Base-by-base conservation (phyloP, 2,888 invertebrate genomes). In the Protophormia terraenovae region DNA sequence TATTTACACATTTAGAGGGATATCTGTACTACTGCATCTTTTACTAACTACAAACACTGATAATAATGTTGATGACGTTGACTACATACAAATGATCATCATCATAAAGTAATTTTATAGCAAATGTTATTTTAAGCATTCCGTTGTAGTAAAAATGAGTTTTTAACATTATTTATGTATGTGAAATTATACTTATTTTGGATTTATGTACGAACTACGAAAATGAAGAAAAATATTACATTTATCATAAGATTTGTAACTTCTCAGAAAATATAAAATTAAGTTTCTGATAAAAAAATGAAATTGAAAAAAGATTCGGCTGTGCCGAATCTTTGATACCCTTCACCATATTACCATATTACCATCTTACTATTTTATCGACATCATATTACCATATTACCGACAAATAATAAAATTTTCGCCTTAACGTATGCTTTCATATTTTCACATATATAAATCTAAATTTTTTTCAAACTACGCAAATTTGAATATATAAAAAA, bases 11-110 rank as follows among this genome's bases (percentile, higher is more conserved):
- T 45, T 16, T 19, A 6, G 1, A 16, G 47, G 24, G 45, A 19
- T 14, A 32, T 24, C 38, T 41, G 38, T 41, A 10, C 0, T 41
- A 8, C 8, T 22, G 1, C n/a, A 16, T 3, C 62, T 27, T n/a
- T n/a, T n/a, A n/a, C n/a, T n/a, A n/a, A 38, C 22, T 5, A 53
- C n/a, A 53, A 55, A 32, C 58, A 12, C 10, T 79, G 32, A 35
- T 58, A 32, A 38, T 32, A 45, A 45, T 53, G 16, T 53, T 53
- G 69, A 69, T 53, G 60, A 24, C 22, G 64, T 47, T 67, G 38
- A 62, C 50, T 60, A 67, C 38, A 81, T 53, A 82, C 75, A 69
- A 53, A 71, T 53, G 35, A 6, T 71, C 69, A 53, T 71, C 69
- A 55, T 38, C 35, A 55, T 35, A 71, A 53, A 71, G 16, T 38